phyloP scores from a whole-genome alignment of 2,113 vertebrate genomes.

The Lophotis ruficrista region DNA sequence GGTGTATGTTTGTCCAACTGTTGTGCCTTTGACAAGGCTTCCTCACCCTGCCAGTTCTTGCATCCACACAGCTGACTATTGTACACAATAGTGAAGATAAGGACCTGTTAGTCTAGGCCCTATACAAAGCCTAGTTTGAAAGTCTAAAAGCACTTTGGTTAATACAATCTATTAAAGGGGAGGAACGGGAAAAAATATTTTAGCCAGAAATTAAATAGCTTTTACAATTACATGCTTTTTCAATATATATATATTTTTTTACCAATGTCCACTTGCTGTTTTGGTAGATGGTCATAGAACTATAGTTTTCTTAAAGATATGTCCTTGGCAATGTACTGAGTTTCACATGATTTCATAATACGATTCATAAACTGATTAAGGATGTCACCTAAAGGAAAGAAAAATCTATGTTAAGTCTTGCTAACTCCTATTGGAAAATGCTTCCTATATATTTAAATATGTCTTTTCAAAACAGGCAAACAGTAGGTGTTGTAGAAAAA shows the following conservation, averaged over 20 bases:
- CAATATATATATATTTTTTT: neutral
- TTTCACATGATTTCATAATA: neutral
- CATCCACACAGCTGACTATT: fast-evolving
- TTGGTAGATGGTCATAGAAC: neutral
- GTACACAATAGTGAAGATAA: fast-evolving
- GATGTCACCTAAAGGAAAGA: neutral
- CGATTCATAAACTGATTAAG: neutral
- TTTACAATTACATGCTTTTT: neutral
- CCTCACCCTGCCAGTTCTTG: neutral
- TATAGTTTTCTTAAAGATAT: neutral
- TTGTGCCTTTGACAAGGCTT: neutral
- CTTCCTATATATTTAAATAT: neutral
- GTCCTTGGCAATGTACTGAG: fast-evolving
- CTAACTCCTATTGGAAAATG: neutral
- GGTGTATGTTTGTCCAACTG: neutral
- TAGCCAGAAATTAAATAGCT: neutral
- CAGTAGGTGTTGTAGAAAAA: neutral
- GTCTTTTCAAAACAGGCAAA: neutral
- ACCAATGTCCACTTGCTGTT: neutral
- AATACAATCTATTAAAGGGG: fast-evolving
- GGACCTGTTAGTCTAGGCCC: no score
- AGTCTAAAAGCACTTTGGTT: neutral
- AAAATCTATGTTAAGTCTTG: neutral
- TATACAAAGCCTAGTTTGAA: neutral
- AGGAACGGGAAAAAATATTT: neutral